Base-by-base conservation (phyloP, 2,888 invertebrate genomes). In the Eretmocerus hayati region DNA sequence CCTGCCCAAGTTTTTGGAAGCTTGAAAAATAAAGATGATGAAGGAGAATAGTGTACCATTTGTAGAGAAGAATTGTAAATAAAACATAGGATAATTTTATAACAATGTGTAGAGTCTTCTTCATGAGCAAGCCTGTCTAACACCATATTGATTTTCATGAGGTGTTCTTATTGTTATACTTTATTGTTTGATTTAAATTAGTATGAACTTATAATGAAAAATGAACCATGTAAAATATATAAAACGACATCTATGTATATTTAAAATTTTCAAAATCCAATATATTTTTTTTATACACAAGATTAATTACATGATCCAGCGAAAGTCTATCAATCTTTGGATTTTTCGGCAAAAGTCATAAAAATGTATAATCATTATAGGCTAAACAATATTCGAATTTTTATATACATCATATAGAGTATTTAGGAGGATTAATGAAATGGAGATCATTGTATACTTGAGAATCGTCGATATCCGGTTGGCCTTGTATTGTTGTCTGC, bases 1-100 rank as follows among this genome's bases (percentile, higher is more conserved):
- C 96, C 96, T 30, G 80, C 85, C 37, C 87, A 93, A 73, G 92
- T 96, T 3, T 96, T 95, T 77, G 95, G 95, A 52, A 81, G 88
- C 57, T 76, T 92, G 55, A 79, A 77, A 59, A 66, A 66, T 43
- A 65, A 62, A 26, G 67, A 75, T 9, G 62, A 64, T 33, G 42
- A 42, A 44, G 19, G n/a, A 37, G 26, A 31, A 40, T 22, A n/a
- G n/a, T n/a, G n/a, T n/a, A n/a, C n/a, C n/a, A n/a, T 21, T 38
- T 48, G 20, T 42, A 33, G 42, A 35, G n/a, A n/a, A n/a, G n/a
- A n/a, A n/a, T n/a, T n/a, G n/a, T 45, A 41, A 35, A 22, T 42
- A 37, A 40, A 35, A 38, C 5, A 13, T 36, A 45, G 21, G 31
- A 13, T 41, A 44, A 22, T 31, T 41, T 45, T 45, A 20, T 45